Base-by-base conservation (phyloP, 2,888 invertebrate species). In the Rotaria sp. region DNA sequence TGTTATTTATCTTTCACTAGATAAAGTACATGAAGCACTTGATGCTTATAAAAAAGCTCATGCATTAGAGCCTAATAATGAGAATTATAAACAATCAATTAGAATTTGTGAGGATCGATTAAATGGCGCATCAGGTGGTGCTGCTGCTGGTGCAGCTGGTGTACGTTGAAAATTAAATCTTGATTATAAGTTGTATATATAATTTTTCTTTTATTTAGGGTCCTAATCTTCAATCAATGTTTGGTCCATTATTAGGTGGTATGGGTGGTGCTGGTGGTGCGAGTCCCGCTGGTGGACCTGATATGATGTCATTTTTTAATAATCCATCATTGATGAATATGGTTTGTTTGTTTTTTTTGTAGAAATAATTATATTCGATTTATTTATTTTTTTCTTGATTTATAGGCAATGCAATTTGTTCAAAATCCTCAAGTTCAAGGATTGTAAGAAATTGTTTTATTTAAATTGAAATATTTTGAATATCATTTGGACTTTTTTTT, bases 41-140 rank as follows among this genome's bases (percentile, higher is more conserved):
- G 93, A 94, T 86, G 95, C 96, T 26, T 98, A 96, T 91, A 93
- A 94, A 88, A 95, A 94, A 89, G 98, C 98, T 3, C 92, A 95
- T 59, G 94, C 95, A 90, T 92, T 97, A 88, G 98, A 99, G 90
- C 97, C 98, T 0, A 94, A 94, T 84, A 98, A 97, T 91, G 94
- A 95, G 88, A 95, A 95, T 88, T 96, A 96, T 91, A 93, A 94
- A 88, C 95, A 94, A 90, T 97, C 97, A 92, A 92, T 97, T 88
- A 94, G 94, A 89, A 93, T 96, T 80, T 94, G 96, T 0, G 94
- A 96, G 89, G 94, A 95, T 89, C 93, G 93, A 88, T 88, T 92
- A 48, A 89, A 89, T 45, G 35, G 35, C 11, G 21, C 15, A 1
- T 26, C 41, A 18, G 80, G 41, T n/a, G 80, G 80, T 45, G 41